Percentiles rank a stretch among this genome's conserved stretches.
Evolutionary conservation across 2,888 invertebrate species (phyloP).

Genomic region (Lysandra coridon): DNA sequence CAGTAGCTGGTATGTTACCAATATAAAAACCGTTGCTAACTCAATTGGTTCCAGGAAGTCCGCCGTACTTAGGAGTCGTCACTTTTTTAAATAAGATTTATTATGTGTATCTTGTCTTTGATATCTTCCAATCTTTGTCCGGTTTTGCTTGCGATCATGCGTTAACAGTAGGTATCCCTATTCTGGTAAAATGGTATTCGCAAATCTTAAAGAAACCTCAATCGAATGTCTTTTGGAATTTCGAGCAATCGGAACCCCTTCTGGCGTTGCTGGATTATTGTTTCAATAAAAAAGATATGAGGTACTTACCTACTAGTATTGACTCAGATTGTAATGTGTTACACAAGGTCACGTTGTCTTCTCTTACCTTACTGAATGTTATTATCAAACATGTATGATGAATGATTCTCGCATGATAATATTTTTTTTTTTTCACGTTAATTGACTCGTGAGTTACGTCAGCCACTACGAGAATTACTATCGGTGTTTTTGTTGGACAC

Average conservation of each 20-base stretch:
- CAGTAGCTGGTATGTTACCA: conserved; percentile 31
- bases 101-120: conserved; percentile 17
- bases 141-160: background rate
- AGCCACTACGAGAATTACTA: background rate
- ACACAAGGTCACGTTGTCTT: background rate
- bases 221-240: no score
- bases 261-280: no score
- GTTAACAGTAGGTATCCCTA: background rate
- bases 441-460: background rate
- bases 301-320: background rate
- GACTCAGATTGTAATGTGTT: background rate
- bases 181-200: background rate
- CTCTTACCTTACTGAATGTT: background rate
- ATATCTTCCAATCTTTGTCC: background rate
- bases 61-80: conserved; percentile 43
- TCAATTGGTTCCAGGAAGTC: conserved; percentile 44
- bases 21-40: conserved; percentile 36
- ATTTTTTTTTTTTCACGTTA: background rate
- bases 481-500: background rate
- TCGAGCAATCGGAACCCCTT: no score
- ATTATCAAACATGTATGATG: background rate
- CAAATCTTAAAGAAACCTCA: background rate
- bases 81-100: conserved; percentile 36
- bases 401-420: background rate
- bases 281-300: no score